Evolutionary conservation across 2,797 vertebrate genomes (phyloP).

Genomic region (Aulostomus chinensis): DNA sequence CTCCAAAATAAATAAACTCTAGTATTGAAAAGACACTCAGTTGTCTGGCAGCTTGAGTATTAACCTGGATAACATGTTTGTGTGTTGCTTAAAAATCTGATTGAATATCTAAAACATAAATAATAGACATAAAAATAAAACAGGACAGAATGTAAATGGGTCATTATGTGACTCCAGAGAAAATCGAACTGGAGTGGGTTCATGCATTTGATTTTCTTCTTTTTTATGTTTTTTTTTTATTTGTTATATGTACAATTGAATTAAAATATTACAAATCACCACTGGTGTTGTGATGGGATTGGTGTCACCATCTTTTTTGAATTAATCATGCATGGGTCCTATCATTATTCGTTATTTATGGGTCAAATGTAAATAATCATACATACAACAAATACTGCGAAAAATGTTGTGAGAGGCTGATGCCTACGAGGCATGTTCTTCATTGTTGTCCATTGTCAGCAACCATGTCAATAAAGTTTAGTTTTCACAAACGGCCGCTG

Average conservation of each 20-base stretch:
- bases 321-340: constrained; percentile 52
- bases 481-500: constrained; percentile 66
- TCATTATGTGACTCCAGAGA: constrained; percentile 68
- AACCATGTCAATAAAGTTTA: constrained; percentile 82
- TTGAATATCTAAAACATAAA: constrained; percentile 55
- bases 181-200: constrained; percentile 44
- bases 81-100: constrained; percentile 37
- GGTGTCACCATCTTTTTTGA: constrained; percentile 44
- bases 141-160: constrained; percentile 59
- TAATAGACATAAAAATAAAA: constrained; percentile 52
- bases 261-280: constrained; percentile 60
- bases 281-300: constrained; percentile 41
- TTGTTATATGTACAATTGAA: constrained; percentile 66
- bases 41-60: constrained; percentile 9
- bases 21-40: neutral
- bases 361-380: constrained; percentile 64
- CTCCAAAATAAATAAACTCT: constrained; percentile 1
- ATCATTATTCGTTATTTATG: constrained; percentile 43
- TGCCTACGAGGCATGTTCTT: constrained; percentile 44
- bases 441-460: constrained; percentile 66
- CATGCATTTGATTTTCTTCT: constrained; percentile 32
- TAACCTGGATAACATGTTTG: constrained; percentile 11
- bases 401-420: constrained; percentile 16
- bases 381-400: constrained; percentile 49
- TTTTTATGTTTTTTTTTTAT: constrained; percentile 33